A percentile compares a stretch with the other conserved stretches of the same genome.
phyloP scores from a whole-genome alignment of 1,140 invertebrate genomes.

The Zelostemma sp. region DNA sequence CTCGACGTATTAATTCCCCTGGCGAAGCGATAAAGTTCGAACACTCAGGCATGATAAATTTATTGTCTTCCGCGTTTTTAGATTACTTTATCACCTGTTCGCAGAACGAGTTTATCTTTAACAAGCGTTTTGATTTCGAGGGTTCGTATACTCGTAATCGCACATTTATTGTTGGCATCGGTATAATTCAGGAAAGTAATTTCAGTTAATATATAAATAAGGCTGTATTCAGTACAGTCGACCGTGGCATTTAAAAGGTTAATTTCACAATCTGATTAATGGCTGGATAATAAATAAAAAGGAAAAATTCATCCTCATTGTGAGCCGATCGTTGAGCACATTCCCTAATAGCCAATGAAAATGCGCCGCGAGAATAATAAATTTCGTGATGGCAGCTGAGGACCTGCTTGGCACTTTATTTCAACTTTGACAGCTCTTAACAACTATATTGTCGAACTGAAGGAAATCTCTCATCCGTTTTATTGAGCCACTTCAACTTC shows the following conservation, averaged over 20 bases:
- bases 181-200: constrained; percentile 12
- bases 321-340: constrained; percentile 18
- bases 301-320: constrained; percentile 30
- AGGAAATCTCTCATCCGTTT: constrained; percentile 1
- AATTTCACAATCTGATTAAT: constrained; percentile 38
- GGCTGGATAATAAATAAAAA: constrained; percentile 33
- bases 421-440: constrained; percentile 18
- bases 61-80: not conserved
- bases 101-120: too few species aligned
- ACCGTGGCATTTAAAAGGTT: constrained; percentile 34
- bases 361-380: constrained; percentile 14
- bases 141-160: not conserved
- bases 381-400: constrained; percentile 21
- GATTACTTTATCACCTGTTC: not conserved
- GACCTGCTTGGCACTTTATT: constrained; percentile 27
- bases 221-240: constrained; percentile 17
- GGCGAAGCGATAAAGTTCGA: not conserved
- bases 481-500: not conserved
- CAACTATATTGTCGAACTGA: constrained; percentile 8
- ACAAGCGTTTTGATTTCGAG: not conserved
- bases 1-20: not conserved
- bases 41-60: not conserved
- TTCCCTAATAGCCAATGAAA: constrained; percentile 19
- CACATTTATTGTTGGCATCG: not conserved
- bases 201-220: constrained; percentile 19